Evolutionary conservation across 2,797 vertebrate genomes (phyloP), one percentile per base, ranked within the genome.

Genomic region (Chlorospingus semifuscus): DNA sequence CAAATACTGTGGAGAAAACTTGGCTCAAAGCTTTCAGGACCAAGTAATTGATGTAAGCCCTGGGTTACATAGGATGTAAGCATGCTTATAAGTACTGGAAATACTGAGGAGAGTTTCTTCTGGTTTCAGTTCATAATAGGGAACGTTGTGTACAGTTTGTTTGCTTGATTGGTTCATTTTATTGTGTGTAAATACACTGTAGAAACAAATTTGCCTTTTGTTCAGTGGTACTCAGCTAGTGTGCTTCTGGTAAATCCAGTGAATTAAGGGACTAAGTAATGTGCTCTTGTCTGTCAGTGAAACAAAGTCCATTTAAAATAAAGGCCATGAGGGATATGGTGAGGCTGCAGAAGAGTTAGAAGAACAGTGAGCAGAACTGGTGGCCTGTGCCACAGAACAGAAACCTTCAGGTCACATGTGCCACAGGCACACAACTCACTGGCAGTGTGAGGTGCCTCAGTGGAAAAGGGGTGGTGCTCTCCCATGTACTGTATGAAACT

Each of bases 151-250:
- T 86, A 72, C 47, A 12, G 56, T 87, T 94, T 86, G 65, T 52
- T 90, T 92, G 47, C 83, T 93, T 63, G 66, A 36, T 64, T 84
- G 36, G 52, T 91, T 94, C 27, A 30, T 90, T 93, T 93, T 87
- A 71, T 64, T 94, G 53, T 89, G 55, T 92, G 63, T 74, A 90
- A 94, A 90, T 93, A 68, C 63, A 55, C 63, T 59, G 53, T 9
- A 83, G 85, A 66, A 91, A 76, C 59, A 64, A 64, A 68, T 93
- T 89, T 87, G 37, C 75, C 44, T 66, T 91, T 90, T 91, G 61
- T 82, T 91, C n/a, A 41, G 47, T 57, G 59, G 52, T 91, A 61
- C 29, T 75, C 69, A 80, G 55, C 70, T 49, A 37, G 52, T 2
- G 1, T 77, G 52, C 41, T 90, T 55, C 69, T 72, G 74, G 47